Evolutionary conservation across 2,113 vertebrate species (phyloP), one percentile per base, ranked within the genome.

Genomic region (Plecturocebus donacophilus): DNA sequence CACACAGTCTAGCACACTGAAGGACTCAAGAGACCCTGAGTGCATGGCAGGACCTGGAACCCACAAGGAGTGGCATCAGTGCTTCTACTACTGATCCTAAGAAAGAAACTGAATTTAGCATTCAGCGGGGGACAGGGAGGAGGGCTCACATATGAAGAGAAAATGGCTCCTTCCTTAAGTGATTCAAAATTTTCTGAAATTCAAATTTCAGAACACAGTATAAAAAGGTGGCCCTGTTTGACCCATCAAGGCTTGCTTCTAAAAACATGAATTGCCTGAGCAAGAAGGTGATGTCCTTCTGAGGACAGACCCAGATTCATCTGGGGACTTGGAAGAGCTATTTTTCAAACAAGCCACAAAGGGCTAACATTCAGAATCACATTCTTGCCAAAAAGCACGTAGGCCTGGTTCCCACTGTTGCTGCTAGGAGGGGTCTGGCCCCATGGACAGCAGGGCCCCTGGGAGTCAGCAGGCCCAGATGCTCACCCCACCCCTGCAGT

Each of bases 331-430:
- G 54, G 45, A 82, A 38, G 20, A 54, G 64, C 21, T 27, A 66
- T 52, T 93, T 80, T 89, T 45, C 61, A 87, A 91, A 92, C 38
- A 90, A 77, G 75, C 86, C 84, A 71, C 73, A 27, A 45, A 96
- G 35, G 54, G 54, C 76, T n/a, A 54, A 75, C n/a, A 58, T 58
- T 56, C 76, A 47, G 79, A 91, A 40, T 64, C 66, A 20, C 45
- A 82, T 30, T 84, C 56, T 80, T 21, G 61, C 56, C 75, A 47
- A 6, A 82, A 82, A 82, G 66, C 84, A 73, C 8, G 7, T 25
- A 32, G 54, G 95, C 86, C 64, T 14, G 38, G 94, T 86, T 96
- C 96, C 85, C 96, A 82, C 77, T 82, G 14, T 38, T 8, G 68
- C 80, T 40, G 76, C 52, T 16, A 54, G 90, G 87, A 66, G 30